Percentiles rank a stretch among this genome's conserved stretches.
These are phyloP conservation scores for Drosophila arawakana DNA, from an alignment of 1,140 invertebrate species.

Conservation along the genomic window DNA sequence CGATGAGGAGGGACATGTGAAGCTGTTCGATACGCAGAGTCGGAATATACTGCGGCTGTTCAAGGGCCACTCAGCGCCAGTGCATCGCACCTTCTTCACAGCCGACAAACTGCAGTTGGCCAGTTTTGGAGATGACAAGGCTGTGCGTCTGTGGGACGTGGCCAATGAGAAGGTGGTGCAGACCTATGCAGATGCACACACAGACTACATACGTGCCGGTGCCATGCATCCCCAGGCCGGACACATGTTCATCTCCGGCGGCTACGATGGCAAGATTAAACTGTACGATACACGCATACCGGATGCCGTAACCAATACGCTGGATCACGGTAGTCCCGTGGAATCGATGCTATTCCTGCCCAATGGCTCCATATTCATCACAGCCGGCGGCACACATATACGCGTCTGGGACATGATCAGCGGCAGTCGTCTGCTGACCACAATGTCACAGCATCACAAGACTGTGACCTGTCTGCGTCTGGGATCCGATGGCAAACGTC, in stretches of 20 bases:
- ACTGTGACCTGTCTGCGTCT: constrained; percentile 94
- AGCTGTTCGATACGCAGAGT: constrained; percentile 94
- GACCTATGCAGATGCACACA: constrained; percentile 89
- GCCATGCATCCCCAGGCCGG: constrained; percentile 90
- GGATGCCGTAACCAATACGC: constrained; percentile 87
- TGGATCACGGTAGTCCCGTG: constrained; percentile 96
- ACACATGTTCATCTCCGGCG: constrained; percentile 93
- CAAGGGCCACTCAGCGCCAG: constrained; percentile 86
- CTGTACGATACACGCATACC: constrained; percentile 94
- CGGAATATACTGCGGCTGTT: constrained; percentile 90
- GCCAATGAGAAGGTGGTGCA: constrained; percentile 90
- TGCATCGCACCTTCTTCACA: constrained; percentile 94
- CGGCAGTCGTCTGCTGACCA: constrained; percentile 92
- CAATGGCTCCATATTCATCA: constrained; percentile 94
- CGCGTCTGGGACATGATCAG: constrained; percentile 97
- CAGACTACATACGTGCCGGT: constrained; percentile 93
- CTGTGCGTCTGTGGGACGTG: constrained; percentile 95
- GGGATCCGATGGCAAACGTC: constrained; percentile 91
- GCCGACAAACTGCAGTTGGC: constrained; percentile 91
- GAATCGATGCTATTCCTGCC: constrained; percentile 96
- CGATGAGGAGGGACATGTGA: constrained; percentile 93
- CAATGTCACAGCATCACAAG: constrained; percentile 95
- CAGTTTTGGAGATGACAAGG: constrained; percentile 97
- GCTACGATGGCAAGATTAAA: constrained; percentile 96
- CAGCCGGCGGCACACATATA: constrained; percentile 96